Evolutionary conservation across 1,140 invertebrate species (phyloP).

Genomic region (Mizuhopecten yessoensis): DNA sequence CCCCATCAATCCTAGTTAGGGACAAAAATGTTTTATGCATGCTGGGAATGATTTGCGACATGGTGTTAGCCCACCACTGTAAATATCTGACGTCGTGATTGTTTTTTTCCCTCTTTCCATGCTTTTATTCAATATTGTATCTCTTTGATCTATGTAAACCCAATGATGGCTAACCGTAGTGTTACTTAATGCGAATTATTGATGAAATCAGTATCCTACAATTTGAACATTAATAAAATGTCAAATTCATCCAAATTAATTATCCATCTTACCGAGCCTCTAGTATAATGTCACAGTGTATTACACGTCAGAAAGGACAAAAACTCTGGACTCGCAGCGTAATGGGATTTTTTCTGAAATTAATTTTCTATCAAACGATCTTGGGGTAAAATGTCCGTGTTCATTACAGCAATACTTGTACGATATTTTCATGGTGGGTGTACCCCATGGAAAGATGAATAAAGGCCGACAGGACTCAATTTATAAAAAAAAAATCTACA

Average conservation of each 20-base stretch:
- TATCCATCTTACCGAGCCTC: not conserved
- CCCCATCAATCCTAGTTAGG: not conserved
- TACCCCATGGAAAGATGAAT: not conserved
- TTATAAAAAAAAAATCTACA: not conserved
- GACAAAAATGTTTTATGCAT: conserved; percentile 35
- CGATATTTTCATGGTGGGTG: not conserved
- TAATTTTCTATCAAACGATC: conserved; percentile 39
- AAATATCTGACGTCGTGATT: conserved; percentile 31
- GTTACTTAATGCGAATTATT: conserved; percentile 26
- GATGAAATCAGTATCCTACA: conserved; percentile 17
- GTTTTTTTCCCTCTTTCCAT: not conserved
- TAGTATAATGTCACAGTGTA: conserved; percentile 17
- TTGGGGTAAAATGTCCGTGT: not conserved
- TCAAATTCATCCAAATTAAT: conserved; percentile 40
- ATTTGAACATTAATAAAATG: conserved; percentile 11
- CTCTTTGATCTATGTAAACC: conserved; percentile 38
- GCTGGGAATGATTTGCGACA: conserved; percentile 5
- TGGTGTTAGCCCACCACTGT: conserved; percentile 23
- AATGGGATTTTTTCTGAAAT: conserved; percentile 29
- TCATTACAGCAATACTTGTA: not conserved
- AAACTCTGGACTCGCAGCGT: not conserved
- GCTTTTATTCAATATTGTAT: conserved; percentile 1
- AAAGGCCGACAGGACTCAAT: not conserved
- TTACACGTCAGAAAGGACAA: not conserved
- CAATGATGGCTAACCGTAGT: not conserved